Conservation (phyloP, 2,888 invertebrate species). For the Ashinkailepas kermadecensis region DNA sequence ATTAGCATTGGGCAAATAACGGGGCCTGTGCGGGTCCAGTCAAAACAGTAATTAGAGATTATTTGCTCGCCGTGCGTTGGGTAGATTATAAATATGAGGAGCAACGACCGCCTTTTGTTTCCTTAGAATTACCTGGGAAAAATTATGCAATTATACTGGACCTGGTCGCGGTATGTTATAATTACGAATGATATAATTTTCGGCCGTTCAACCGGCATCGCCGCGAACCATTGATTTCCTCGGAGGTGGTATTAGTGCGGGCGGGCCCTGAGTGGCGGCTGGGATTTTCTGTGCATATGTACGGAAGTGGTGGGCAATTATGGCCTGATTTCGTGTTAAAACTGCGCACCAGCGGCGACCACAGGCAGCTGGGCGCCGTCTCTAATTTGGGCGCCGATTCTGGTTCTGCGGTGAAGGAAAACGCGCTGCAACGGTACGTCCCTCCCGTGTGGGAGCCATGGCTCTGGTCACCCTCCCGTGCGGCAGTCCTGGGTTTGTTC, state of each 20-base stretch:
- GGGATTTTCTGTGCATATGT: not conserved
- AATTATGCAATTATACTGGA: conserved; percentile 9
- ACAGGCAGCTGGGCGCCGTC: too few relatives aligned
- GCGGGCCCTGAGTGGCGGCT: not conserved
- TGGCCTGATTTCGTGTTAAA: not conserved
- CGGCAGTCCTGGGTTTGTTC: too few relatives aligned
- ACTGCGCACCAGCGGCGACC: too few relatives aligned
- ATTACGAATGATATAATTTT: conserved; percentile 13
- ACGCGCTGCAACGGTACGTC: too few relatives aligned
- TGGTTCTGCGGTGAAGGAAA: too few relatives aligned
- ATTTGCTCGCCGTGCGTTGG: not conserved
- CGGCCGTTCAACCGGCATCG: not conserved
- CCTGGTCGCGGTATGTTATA: not conserved
- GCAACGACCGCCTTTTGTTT: conserved; percentile 14
- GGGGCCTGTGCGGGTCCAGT: not conserved
- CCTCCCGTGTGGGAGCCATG: too few relatives aligned
- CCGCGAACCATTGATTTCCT: not conserved
- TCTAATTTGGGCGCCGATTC: too few relatives aligned
- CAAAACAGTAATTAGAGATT: conserved; percentile 20
- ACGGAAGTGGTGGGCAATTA: conserved; percentile 17
- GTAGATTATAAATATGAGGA: not conserved
- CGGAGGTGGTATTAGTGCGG: not conserved
- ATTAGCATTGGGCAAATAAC: conserved; percentile 15
- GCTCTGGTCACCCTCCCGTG: too few relatives aligned
- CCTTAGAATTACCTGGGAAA: conserved; percentile 11